These are phyloP conservation scores for Pelmatolapia mariae DNA, from an alignment of 2,113 vertebrate species.

Conservation along the genomic window DNA sequence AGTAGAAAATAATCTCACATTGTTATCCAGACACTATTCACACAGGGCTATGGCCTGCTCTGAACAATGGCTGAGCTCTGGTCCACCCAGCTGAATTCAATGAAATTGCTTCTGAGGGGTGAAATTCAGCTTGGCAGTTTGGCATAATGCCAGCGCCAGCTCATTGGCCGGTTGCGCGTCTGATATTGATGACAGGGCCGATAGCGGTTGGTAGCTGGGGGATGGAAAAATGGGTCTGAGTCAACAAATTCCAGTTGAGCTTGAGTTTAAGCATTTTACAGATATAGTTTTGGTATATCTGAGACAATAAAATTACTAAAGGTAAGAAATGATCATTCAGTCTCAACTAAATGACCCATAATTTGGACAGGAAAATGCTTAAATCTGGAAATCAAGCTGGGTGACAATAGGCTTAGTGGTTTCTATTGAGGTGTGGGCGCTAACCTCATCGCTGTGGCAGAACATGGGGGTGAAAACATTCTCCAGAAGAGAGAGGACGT, in stretches of 20 bases:
- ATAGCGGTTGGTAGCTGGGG: not conserved
- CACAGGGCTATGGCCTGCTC: constrained; percentile 5
- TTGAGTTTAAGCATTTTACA: not conserved
- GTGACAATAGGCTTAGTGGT: not conserved
- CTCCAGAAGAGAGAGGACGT: constrained; percentile 92
- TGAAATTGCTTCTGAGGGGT: constrained; percentile 39
- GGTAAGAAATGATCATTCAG: not conserved
- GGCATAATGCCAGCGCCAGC: constrained; percentile 31
- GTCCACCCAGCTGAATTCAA: constrained; percentile 42
- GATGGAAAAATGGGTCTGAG: constrained; percentile 7
- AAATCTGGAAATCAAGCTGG: not conserved
- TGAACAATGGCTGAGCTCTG: constrained; percentile 26
- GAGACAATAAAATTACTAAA: not conserved
- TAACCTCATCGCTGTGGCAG: constrained; percentile 95
- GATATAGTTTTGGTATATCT: not conserved
- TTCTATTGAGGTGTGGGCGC: not conserved
- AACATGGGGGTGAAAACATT: constrained; percentile 97
- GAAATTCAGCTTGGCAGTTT: constrained; percentile 54
- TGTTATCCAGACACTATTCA: constrained; percentile 7
- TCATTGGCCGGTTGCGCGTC: constrained; percentile 32
- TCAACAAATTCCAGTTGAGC: not conserved
- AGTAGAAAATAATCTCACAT: not conserved
- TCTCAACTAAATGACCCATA: not conserved
- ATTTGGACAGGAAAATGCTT: not conserved
- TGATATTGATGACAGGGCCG: constrained; percentile 12